phyloP scores from a whole-genome alignment of 2,888 invertebrate species.

The Drosophila trichaetosa region DNA sequence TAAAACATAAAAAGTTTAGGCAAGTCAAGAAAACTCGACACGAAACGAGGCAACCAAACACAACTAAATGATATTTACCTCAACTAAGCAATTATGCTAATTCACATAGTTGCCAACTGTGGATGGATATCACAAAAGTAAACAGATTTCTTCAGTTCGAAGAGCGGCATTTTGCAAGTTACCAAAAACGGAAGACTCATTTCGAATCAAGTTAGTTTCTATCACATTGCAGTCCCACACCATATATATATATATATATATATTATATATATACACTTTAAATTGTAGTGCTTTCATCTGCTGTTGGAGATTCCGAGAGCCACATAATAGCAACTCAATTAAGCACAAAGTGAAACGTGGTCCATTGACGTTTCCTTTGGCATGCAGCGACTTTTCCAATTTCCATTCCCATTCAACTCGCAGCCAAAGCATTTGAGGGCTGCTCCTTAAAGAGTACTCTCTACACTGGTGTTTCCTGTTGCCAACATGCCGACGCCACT shows the following conservation, averaged over 20 bases:
- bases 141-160: not conserved
- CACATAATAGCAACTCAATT: conserved; percentile 78
- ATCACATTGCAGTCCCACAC: not conserved
- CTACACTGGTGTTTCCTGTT: conserved; percentile 69
- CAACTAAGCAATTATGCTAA: not conserved
- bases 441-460: conserved; percentile 14
- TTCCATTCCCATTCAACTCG: conserved; percentile 54
- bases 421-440: conserved; percentile 51
- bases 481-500: conserved; percentile 65
- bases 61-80: not conserved
- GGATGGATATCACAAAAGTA: not conserved
- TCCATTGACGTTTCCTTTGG: conserved; percentile 53
- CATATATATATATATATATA: not conserved
- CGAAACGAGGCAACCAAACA: not conserved
- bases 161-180: conserved; percentile 24
- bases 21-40: not conserved
- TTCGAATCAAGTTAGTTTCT: conserved; percentile 39
- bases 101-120: not conserved
- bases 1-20: not conserved
- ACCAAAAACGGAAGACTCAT: conserved; percentile 35
- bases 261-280: not conserved
- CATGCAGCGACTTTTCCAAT: conserved; percentile 38
- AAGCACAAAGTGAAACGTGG: conserved; percentile 67
- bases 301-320: conserved; percentile 20
- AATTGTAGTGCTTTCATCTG: conserved; percentile 39